Evolutionary conservation across 2,797 vertebrate genomes (phyloP).

Genomic region (Argya squamiceps): DNA sequence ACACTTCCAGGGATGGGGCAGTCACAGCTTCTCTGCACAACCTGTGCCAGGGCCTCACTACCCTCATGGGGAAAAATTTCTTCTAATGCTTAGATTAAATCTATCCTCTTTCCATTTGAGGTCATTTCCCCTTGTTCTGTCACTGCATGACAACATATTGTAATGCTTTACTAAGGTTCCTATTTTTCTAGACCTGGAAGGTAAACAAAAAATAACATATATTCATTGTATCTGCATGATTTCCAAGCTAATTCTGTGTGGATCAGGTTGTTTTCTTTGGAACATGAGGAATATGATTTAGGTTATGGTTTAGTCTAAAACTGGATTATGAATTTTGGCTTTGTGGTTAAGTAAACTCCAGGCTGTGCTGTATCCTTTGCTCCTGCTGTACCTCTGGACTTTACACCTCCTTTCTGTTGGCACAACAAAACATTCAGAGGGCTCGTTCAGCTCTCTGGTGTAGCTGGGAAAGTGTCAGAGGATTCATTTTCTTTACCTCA

Average conservation of each 20-base stretch:
- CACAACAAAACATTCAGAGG: no score
- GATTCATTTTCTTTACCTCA: not conserved
- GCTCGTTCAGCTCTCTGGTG: not conserved
- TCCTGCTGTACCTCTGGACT: not conserved
- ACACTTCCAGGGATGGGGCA: not conserved
- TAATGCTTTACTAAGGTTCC: not conserved
- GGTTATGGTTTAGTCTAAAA: not conserved
- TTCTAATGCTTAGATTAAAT: not conserved
- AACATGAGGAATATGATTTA: not conserved
- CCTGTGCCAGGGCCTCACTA: no score
- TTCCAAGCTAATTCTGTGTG: not conserved
- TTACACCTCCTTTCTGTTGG: not conserved
- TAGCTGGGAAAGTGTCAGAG: not conserved
- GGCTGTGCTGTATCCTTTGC: not conserved
- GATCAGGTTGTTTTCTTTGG: not conserved
- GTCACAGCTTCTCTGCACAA: not conserved
- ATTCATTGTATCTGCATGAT: not conserved
- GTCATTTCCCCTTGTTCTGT: not conserved
- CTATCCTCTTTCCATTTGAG: not conserved
- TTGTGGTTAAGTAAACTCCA: not conserved
- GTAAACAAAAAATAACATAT: not conserved
- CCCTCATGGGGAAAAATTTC: not conserved
- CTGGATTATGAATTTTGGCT: fast-evolving
- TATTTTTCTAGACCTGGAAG: not conserved
- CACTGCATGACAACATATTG: not conserved